Percentiles rank a stretch among this genome's conserved stretches.
These are phyloP conservation scores for Sussaba pulchella DNA, from an alignment of 2,888 invertebrate species.

Conservation along the genomic window DNA sequence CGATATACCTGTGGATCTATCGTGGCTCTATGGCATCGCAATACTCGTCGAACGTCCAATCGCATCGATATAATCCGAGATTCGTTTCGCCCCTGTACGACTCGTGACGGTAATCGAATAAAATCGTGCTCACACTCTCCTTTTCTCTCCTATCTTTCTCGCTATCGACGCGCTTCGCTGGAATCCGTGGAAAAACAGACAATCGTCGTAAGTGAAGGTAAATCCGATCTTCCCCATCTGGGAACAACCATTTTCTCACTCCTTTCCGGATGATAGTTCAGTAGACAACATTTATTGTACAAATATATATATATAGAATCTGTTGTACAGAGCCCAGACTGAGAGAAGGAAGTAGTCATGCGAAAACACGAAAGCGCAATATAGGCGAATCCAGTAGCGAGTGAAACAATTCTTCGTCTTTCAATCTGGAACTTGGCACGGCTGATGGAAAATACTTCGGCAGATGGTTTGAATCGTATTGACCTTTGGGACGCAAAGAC, in stretches of 20 bases:
- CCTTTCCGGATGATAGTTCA: constrained; percentile 23
- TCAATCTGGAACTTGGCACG: constrained; percentile 46
- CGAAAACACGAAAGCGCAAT: constrained; percentile 48
- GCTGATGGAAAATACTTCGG: constrained; percentile 39
- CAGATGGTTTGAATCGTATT: background rate
- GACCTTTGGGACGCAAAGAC: no score
- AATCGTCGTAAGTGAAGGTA: constrained; percentile 63
- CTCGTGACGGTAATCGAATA: constrained; percentile 63
- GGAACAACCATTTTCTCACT: constrained; percentile 63
- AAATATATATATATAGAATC: background rate
- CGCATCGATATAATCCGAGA: constrained; percentile 63
- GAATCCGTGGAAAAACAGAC: constrained; percentile 59
- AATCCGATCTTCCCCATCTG: constrained; percentile 62
- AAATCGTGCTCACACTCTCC: constrained; percentile 37
- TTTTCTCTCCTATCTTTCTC: constrained; percentile 34
- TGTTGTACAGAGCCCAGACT: constrained; percentile 1
- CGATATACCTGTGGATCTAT: constrained; percentile 35
- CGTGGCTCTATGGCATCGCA: constrained; percentile 31
- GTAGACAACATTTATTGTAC: constrained; percentile 20
- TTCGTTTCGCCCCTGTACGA: constrained; percentile 20
- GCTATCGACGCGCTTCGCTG: constrained; percentile 24
- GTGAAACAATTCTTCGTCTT: constrained; percentile 56
- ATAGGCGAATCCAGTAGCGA: constrained; percentile 53
- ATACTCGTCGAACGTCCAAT: constrained; percentile 61
- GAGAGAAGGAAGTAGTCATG: constrained; percentile 50